Evolutionary conservation across 2,888 invertebrate genomes (phyloP), one percentile per base, ranked within the genome.

Genomic region (Brenthis ino): DNA sequence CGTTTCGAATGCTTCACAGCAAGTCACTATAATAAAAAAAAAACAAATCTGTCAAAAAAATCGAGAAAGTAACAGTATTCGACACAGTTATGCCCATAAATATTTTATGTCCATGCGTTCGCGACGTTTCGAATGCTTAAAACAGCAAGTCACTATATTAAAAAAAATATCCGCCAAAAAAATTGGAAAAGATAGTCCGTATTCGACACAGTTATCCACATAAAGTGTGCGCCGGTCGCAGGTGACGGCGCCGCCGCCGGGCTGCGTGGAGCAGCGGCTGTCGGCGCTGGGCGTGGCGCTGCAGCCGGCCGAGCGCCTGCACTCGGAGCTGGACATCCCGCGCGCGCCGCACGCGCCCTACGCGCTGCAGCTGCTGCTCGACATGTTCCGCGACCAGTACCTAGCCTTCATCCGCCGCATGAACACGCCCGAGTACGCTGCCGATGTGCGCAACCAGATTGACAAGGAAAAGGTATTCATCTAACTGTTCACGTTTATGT

Each of bases 211-310:
- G 47, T 58, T 20, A 47, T 5, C 20, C 47, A n/a, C n/a, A 14
- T 24, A 43, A 13, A 3, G 13, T 13, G 20, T 48, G 65, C n/a
- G 16, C 5, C 16, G 37, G 33, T 28, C n/a, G 37, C 79, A 92
- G 92, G 91, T 89, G 85, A 93, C 96, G 74, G 97, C 97, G 53
- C 97, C 98, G 47, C 98, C 98, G 58, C 98, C 97, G 12, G 98
- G 98, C 65, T 97, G 97, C 84, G 97, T 98, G 69, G 98, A 97
- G 87, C 98, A 98, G 85, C 97, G 98, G 77, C 91, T 98, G 70
- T 97, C 97, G 4, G 95, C 96, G 57, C 91, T 98, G 65, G 95
- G 96, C 55, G 94, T 95, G 66, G 93, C 94, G 79, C 93, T 95
- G 81, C 95, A 95, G 82, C 93, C 95, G 70, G 87, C 93, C 33